Conservation (phyloP, 2,113 vertebrate genomes). For the Sclerurus mexicanus region DNA sequence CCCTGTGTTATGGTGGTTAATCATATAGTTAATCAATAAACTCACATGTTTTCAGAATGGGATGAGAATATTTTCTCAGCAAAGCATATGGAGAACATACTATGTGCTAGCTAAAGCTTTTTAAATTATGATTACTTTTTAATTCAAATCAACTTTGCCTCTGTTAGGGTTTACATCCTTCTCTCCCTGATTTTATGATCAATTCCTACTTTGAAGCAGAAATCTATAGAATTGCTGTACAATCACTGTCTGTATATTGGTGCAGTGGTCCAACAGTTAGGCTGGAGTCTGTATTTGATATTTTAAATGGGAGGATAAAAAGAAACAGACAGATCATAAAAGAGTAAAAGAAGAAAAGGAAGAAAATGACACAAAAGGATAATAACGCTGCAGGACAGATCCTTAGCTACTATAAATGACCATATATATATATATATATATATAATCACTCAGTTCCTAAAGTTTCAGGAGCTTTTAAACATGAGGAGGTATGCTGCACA, state of each 20-base stretch:
- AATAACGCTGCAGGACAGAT: neutral
- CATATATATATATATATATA: neutral
- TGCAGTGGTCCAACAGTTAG: neutral
- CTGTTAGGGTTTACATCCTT: neutral
- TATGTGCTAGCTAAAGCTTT: neutral
- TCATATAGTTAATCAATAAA: neutral
- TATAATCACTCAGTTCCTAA: neutral
- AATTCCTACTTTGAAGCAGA: neutral
- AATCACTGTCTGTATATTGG: neutral
- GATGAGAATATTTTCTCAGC: neutral
- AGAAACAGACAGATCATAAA: neutral
- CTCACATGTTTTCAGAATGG: neutral
- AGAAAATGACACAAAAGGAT: neutral
- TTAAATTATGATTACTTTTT: neutral
- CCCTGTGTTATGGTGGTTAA: neutral
- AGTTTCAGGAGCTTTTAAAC: neutral
- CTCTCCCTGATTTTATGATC: neutral
- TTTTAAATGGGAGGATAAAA: conserved; percentile 13
- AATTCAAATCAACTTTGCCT: neutral
- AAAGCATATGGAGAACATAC: neutral
- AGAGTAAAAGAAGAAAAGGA: neutral
- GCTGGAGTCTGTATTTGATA: neutral
- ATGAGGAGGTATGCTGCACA: neutral
- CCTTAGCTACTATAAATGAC: neutral
- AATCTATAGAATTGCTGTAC: neutral